Percentiles rank a stretch among this genome's conserved stretches.
These are phyloP conservation scores for Synanthedon formicaeformis DNA, from an alignment of 2,888 invertebrate species.

Conservation along the genomic window DNA sequence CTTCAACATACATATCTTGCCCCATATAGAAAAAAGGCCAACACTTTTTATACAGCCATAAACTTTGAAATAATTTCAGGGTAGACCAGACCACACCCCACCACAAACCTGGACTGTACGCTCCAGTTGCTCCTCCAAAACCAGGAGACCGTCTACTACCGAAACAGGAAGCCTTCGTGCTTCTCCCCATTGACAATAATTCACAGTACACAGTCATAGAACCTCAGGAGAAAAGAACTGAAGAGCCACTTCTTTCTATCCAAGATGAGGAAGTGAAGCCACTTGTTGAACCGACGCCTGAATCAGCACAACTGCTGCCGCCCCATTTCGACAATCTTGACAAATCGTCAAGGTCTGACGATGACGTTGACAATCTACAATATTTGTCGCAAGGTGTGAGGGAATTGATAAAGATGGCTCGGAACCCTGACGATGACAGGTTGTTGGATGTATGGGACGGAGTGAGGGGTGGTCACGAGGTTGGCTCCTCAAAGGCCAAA, in stretches of 20 bases:
- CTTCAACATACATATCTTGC: too few species aligned
- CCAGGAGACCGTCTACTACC: constrained; percentile 30
- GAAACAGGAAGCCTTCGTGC: constrained; percentile 27
- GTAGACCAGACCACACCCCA: constrained; percentile 42
- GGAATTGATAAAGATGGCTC: constrained; percentile 53
- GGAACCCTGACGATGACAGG: constrained; percentile 42
- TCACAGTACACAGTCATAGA: constrained; percentile 48
- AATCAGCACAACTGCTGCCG: constrained; percentile 32
- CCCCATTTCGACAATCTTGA: constrained; percentile 34
- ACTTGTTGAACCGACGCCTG: constrained; percentile 41
- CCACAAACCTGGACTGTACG: constrained; percentile 67
- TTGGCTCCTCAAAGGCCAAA: constrained; percentile 55
- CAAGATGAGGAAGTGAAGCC: constrained; percentile 47
- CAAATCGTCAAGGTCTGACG: constrained; percentile 38
- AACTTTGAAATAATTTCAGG: constrained; percentile 2
- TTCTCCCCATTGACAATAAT: constrained; percentile 44
- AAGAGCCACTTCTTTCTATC: constrained; percentile 40
- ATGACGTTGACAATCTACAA: constrained; percentile 45
- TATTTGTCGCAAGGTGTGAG: constrained; percentile 50
- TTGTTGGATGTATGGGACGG: constrained; percentile 50
- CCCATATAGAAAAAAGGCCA: too few species aligned
- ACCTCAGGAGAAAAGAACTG: constrained; percentile 35
- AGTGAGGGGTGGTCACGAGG: constrained; percentile 33
- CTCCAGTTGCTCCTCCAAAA: constrained; percentile 60
- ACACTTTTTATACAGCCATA: too few species aligned